Base-by-base conservation (phyloP, 2,888 invertebrate genomes). In the Drosophila cyrtoloma region DNA sequence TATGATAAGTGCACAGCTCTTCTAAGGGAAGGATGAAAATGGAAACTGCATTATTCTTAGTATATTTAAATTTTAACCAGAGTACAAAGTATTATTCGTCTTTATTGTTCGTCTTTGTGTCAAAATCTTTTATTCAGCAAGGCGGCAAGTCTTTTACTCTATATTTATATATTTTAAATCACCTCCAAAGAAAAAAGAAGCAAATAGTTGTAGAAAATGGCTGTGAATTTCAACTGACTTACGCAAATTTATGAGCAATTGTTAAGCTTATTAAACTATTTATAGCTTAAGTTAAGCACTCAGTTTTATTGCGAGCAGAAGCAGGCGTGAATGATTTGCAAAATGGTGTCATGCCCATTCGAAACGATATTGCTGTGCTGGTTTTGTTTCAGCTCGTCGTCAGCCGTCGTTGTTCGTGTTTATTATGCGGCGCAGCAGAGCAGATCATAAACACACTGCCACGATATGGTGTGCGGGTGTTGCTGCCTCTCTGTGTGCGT, bases 351-450 rank as follows among this genome's bases (percentile, higher is more conserved):
- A 19, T 14, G 51, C 35, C 37, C 56, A 64, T 10, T 19, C n/a
- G 32, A 37, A 69, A 53, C 28, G 28, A 47, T 69, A 52, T 63
- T 59, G 16, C 39, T 59, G 61, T 51, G 33, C 53, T 30, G 58
- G 44, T 67, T 66, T 59, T 60, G 30, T 57, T 47, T 63, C 47
- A 28, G 22, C 60, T 72, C 39, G 30, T 57, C 14, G 37, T 10
- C 55, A 32, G 52, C 7, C 22, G 33, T 37, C 58, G 61, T 47
- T 66, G 61, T 50, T 55, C 30, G 50, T 59, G 56, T 76, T 81
- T 80, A 75, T 86, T 82, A 82, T 74, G 76, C 71, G 64, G 58
- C 67, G 76, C 86, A 84, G 55, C 68, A 63, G 88, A 88, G 75
- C 86, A 85, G 74, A 82, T 82, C 79, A 85, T 77, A 73, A 76